Evolutionary conservation across 2,888 invertebrate genomes (phyloP), one percentile per base, ranked within the genome.

Genomic region (Exephanes ischioxanthus): DNA sequence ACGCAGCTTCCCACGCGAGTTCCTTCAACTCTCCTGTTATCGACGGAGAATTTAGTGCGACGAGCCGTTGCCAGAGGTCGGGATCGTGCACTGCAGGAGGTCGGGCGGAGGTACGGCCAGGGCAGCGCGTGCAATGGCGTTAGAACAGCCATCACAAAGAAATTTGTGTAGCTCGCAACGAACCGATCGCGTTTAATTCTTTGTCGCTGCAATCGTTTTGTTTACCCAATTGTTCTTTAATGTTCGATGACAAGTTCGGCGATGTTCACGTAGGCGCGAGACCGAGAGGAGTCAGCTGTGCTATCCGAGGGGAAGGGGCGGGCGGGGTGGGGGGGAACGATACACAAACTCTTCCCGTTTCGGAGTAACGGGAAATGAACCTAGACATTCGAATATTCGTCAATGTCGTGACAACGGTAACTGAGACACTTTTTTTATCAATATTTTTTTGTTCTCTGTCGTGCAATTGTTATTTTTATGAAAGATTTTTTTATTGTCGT

Each of bases 381-480:
- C n/a, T 14, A 41, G 58, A 70, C 16, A 55, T 79, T 70, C 63
- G 19, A 19, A 53, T 48, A 37, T 48, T 68, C 33, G 68, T 61
- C 26, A 48, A 75, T 19, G 30, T 80, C 48, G 75, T 82, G 11
- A 22, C 70, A 45, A 80, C 70, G 81, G 84, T 85, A 85, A 68
- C 72, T 75, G 45, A 81, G 76, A 83, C 83, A 33, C 14, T 86
- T 80, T 85, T 77, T 88, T 83, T 79, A 80, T n/a, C 3, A 16
- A 45, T 48, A 4, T 0, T 51, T 22, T 14, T 41, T 37, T 80
- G 7, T 63, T 30, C 11, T 16, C 55, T 55, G 7, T 19, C 75
- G 30, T 22, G 9, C 0, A 19, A 6, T 41, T 41, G 3, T 19
- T 55, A 19, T 19, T 11, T 58, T 58, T 26, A 58, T 22, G 11